Evolutionary conservation across 2,797 vertebrate genomes (phyloP).

Genomic region (Lacerta viridis): DNA sequence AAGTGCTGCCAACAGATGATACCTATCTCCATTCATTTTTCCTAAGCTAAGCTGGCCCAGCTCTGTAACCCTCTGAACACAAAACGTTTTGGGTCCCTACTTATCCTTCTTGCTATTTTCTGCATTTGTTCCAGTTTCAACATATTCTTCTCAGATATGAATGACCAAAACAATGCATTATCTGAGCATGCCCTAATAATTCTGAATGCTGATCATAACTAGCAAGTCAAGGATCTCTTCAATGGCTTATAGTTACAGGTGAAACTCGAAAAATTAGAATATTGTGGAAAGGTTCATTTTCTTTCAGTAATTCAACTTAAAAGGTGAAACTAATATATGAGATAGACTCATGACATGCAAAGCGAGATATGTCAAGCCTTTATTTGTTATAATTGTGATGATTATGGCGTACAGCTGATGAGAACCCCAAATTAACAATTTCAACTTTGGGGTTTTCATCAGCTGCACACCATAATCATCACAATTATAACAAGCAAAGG

Average conservation of each 20-base stretch:
- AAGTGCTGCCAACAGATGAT: neutral
- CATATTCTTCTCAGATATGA: neutral
- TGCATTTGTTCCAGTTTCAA: neutral
- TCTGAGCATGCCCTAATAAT: neutral
- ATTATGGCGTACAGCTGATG: too few species aligned
- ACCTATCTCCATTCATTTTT: neutral
- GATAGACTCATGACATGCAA: too few species aligned
- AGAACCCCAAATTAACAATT: too few species aligned
- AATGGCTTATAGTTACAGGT: neutral
- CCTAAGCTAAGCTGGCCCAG: neutral
- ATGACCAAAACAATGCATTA: neutral
- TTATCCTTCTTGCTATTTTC: neutral
- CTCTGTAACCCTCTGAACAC: neutral
- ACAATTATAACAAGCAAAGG: too few species aligned
- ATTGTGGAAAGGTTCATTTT: too few species aligned
- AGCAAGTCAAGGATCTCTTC: neutral
- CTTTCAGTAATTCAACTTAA: too few species aligned
- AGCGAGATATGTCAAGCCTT: too few species aligned
- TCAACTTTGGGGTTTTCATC: too few species aligned
- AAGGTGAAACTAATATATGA: too few species aligned
- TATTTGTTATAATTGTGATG: too few species aligned
- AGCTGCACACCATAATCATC: too few species aligned
- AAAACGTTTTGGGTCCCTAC: neutral
- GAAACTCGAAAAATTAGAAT: too few species aligned
- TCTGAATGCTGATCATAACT: neutral